These are phyloP conservation scores for Amazona finschi DNA, from an alignment of 2,797 vertebrate genomes.

Conservation along the genomic window DNA sequence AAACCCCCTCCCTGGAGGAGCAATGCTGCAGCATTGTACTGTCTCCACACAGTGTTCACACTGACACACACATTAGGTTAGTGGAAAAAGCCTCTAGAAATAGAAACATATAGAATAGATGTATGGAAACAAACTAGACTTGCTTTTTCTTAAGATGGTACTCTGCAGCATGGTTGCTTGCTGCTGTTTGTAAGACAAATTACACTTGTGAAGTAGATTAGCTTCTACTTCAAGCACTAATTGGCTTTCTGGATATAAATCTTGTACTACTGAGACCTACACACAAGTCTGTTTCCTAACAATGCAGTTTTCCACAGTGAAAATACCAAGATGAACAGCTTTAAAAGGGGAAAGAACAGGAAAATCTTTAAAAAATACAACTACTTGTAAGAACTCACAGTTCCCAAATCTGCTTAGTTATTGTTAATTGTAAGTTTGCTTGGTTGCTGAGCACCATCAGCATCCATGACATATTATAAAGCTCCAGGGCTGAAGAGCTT, in stretches of 20 bases:
- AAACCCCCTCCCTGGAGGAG: background rate
- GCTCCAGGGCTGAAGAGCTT: constrained; percentile 28
- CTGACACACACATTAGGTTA: background rate
- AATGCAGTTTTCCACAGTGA: background rate
- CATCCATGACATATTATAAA: background rate
- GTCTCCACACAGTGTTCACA: background rate
- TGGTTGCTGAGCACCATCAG: constrained; percentile 13
- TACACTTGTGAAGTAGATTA: background rate
- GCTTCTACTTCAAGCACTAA: constrained; percentile 10
- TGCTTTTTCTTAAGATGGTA: background rate
- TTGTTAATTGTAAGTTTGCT: background rate
- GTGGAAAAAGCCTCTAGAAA: background rate
- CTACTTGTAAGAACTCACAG: background rate
- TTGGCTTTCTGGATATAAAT: constrained; percentile 13
- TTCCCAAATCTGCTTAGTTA: background rate
- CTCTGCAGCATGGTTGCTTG: background rate
- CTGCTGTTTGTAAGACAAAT: background rate
- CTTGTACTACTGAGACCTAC: background rate
- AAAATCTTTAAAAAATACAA: background rate
- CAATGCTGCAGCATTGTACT: background rate
- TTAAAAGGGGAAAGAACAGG: background rate
- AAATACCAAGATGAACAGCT: background rate
- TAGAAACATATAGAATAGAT: background rate
- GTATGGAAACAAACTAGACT: background rate
- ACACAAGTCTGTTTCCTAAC: background rate